Conservation (phyloP, 2,888 invertebrate species). For the Dermolepida albohirtum region DNA sequence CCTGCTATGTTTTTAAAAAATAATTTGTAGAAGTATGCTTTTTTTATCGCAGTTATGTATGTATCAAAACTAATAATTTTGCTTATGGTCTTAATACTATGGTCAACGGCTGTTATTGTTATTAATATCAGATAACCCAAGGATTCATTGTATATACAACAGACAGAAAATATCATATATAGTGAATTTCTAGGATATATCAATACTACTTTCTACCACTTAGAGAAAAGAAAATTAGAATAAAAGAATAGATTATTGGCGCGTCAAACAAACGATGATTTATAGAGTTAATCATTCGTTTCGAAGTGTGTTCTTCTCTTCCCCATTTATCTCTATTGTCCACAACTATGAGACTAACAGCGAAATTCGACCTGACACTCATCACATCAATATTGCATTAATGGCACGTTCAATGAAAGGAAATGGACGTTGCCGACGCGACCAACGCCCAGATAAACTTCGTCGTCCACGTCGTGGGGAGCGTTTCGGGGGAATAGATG, state of each 20-base stretch:
- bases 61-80: too few species aligned
- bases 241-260: neutral
- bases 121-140: too few species aligned
- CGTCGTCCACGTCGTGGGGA: neutral
- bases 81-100: too few species aligned
- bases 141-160: too few species aligned
- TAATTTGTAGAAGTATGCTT: too few species aligned
- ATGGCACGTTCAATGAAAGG: conserved; percentile 27
- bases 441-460: conserved; percentile 32
- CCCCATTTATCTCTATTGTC: conserved; percentile 26
- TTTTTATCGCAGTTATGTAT: too few species aligned
- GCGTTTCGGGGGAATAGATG: neutral
- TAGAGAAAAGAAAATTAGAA: neutral
- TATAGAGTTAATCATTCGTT: neutral
- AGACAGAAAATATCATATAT: too few species aligned
- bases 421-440: conserved; percentile 33
- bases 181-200: too few species aligned
- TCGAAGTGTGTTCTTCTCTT: conserved; percentile 12
- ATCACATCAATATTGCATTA: conserved; percentile 37
- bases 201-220: too few species aligned
- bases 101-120: too few species aligned
- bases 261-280: conserved; percentile 22
- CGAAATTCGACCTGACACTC: conserved; percentile 27
- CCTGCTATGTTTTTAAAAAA: too few species aligned
- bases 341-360: conserved; percentile 6